These are phyloP conservation scores for Lineus longissimus DNA, from an alignment of 1,140 invertebrate genomes.

Conservation along the genomic window DNA sequence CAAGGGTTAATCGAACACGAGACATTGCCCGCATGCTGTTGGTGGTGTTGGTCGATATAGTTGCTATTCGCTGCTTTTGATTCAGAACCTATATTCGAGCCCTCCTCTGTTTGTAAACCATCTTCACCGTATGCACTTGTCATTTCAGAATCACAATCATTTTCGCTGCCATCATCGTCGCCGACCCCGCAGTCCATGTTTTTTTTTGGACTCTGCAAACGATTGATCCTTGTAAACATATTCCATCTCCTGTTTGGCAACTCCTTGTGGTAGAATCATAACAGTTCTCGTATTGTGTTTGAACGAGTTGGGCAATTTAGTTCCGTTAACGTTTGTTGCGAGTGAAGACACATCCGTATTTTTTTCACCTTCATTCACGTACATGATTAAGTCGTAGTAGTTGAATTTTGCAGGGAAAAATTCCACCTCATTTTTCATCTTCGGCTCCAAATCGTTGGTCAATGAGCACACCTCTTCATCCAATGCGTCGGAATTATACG, in stretches of 20 bases:
- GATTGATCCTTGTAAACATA: conserved; percentile 1
- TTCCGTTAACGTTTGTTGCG: not conserved
- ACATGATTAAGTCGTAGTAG: not conserved
- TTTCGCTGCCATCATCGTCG: not conserved
- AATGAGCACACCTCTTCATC: not conserved
- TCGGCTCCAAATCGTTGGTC: not conserved
- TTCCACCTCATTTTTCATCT: not conserved
- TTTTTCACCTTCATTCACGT: not conserved
- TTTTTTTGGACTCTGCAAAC: not conserved
- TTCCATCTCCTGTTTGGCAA: not conserved
- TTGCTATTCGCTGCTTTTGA: not conserved
- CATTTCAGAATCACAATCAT: conserved; percentile 6
- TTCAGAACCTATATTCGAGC: not conserved
- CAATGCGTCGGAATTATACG: not conserved
- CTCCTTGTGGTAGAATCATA: conserved; percentile 1
- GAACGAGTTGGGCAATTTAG: conserved; percentile 1
- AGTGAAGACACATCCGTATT: no score
- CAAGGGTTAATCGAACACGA: conserved; percentile 4
- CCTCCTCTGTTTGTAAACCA: not conserved
- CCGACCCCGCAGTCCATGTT: not conserved
- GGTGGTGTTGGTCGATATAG: no score
- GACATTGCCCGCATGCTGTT: not conserved
- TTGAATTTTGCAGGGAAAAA: conserved; percentile 5
- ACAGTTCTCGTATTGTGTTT: conserved; percentile 5
- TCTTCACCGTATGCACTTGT: conserved; percentile 6